A percentile compares a stretch with the other conserved stretches of the same genome.
Evolutionary conservation across 2,888 invertebrate genomes (phyloP).

Genomic region (Dinocampus coccinellae): DNA sequence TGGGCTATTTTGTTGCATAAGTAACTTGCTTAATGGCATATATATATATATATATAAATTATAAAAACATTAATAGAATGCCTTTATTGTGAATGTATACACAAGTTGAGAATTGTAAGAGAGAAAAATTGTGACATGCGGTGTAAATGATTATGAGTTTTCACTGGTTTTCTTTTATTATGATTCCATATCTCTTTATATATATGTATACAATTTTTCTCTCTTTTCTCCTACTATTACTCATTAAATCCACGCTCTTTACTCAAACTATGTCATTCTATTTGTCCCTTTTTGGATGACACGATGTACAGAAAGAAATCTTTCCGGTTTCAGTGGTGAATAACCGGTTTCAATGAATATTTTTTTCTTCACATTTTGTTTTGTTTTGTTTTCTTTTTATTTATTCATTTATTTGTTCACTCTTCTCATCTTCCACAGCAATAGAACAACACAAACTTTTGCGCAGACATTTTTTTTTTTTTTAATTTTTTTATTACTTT

Average conservation of each 20-base stretch:
- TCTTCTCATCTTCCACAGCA: neutral
- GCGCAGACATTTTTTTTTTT: constrained; percentile 38
- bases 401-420: neutral
- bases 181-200: neutral
- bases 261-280: constrained; percentile 60
- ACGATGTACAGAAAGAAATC: constrained; percentile 62
- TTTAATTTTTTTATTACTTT: constrained; percentile 47
- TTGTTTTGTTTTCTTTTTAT: constrained; percentile 9
- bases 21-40: constrained; percentile 21
- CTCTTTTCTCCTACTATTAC: constrained; percentile 1
- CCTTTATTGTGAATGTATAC: neutral
- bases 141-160: neutral
- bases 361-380: constrained; percentile 17
- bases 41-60: constrained; percentile 5
- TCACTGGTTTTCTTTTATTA: neutral
- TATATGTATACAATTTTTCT: neutral
- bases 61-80: constrained; percentile 20
- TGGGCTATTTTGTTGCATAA: constrained; percentile 21
- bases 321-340: constrained; percentile 63
- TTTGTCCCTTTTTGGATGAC: constrained; percentile 63
- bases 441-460: constrained; percentile 24
- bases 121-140: neutral
- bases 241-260: constrained; percentile 37
- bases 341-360: constrained; percentile 57
- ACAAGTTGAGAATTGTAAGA: neutral